Conservation (phyloP, 2,113 vertebrate species). For the Rhadina sibilatrix region DNA sequence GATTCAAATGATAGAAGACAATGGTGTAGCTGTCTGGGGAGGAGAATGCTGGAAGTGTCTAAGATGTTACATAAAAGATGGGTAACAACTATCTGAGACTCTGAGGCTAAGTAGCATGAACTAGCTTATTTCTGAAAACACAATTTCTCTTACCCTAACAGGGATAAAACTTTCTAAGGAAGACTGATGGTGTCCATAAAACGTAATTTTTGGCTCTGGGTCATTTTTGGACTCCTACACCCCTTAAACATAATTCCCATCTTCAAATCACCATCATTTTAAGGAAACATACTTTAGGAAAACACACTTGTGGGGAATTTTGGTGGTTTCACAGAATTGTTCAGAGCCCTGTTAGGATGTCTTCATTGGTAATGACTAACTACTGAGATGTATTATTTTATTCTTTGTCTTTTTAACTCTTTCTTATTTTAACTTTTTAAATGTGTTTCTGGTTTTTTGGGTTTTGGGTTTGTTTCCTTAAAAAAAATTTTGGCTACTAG, state of each 20-base stretch:
- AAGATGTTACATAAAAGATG: background rate
- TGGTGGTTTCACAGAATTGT: background rate
- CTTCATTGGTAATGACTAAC: background rate
- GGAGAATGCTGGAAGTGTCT: background rate
- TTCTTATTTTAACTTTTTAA: background rate
- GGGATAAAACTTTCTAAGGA: background rate
- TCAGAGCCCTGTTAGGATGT: background rate
- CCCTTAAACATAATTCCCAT: background rate
- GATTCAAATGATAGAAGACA: background rate
- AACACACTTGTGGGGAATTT: fast-evolving
- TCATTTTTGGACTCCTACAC: background rate
- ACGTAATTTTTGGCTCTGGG: background rate
- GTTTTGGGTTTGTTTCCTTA: too few relatives aligned
- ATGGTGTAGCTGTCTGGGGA: background rate
- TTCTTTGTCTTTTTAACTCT: background rate
- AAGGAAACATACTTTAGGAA: background rate
- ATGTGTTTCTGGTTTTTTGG: background rate
- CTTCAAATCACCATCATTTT: background rate
- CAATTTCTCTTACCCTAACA: background rate
- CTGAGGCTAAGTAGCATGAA: background rate
- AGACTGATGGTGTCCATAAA: background rate
- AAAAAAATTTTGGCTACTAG: background rate
- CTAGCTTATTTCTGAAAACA: background rate
- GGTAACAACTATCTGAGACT: background rate
- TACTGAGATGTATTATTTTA: background rate